Percentiles rank a stretch among this genome's conserved stretches.
phyloP scores from a whole-genome alignment of 30 jellyfish, hydroid and myxozoan species.

The Aurelia sp. region DNA sequence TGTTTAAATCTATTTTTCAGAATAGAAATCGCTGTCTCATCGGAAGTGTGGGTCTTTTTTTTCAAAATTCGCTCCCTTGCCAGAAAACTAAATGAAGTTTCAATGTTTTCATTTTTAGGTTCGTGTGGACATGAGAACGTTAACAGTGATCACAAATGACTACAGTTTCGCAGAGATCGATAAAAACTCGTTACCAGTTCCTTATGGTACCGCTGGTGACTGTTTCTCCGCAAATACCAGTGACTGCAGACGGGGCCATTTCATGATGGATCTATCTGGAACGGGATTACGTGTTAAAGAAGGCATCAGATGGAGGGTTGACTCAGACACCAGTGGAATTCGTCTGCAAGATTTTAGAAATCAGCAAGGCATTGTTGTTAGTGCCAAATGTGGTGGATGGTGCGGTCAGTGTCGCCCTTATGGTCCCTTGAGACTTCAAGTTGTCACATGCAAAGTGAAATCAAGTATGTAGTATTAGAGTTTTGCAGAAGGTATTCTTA shows the following conservation, averaged over 20 bases:
- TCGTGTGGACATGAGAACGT: conserved; percentile 59
- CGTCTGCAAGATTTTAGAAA: conserved; percentile 60
- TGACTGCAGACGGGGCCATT: conserved; percentile 81
- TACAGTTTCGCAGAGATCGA: conserved; percentile 74
- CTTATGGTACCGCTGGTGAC: conserved; percentile 95
- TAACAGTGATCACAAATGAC: conserved; percentile 70
- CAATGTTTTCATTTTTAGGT: conserved; percentile 21
- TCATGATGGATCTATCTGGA: conserved; percentile 83
- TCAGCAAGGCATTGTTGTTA: conserved; percentile 48
- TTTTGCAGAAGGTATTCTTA: too few relatives aligned
- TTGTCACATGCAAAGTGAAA: conserved; percentile 61
- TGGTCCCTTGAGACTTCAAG: conserved; percentile 51
- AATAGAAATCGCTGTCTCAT: too few relatives aligned
- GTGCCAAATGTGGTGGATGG: conserved; percentile 96
- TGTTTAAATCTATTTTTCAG: too few relatives aligned
- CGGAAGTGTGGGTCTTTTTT: too few relatives aligned
- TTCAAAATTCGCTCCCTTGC: too few relatives aligned
- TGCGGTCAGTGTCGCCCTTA: conserved; percentile 85
- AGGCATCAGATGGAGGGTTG: conserved; percentile 59
- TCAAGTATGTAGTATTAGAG: conserved; percentile 45
- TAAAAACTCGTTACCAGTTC: conserved; percentile 44
- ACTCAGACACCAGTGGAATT: conserved; percentile 36
- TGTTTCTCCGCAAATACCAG: conserved; percentile 87
- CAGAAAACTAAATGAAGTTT: neutral
- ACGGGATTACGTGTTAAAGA: conserved; percentile 75